A percentile compares a stretch with the other conserved stretches of the same genome.
These are phyloP conservation scores for Saxidomus purpurata DNA, from an alignment of 1,140 invertebrate genomes.

Conservation along the genomic window DNA sequence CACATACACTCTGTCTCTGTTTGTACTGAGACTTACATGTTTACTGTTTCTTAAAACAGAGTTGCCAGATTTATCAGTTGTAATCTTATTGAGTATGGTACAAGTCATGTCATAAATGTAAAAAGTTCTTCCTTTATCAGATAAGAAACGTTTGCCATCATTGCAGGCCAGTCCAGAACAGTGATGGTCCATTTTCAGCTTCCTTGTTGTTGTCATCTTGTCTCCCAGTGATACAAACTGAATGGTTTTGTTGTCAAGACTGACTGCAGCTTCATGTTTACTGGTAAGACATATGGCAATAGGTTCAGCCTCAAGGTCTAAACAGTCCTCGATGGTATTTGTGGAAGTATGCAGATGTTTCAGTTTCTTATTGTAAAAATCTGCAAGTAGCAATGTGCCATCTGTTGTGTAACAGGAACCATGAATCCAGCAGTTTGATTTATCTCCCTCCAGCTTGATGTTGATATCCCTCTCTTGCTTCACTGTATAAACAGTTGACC, in stretches of 20 bases:
- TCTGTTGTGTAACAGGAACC: neutral
- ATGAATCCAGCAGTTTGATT: neutral
- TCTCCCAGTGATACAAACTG: conserved; percentile 11
- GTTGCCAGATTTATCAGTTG: conserved; percentile 2
- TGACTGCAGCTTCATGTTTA: neutral
- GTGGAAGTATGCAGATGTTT: neutral
- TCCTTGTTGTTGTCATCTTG: neutral
- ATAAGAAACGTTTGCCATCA: neutral
- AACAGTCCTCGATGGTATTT: neutral
- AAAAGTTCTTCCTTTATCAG: neutral
- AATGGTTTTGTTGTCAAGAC: neutral
- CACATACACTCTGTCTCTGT: neutral
- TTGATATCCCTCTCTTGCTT: neutral
- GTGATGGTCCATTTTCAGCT: neutral
- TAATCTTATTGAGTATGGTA: neutral
- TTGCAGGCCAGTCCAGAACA: neutral
- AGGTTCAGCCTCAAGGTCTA: neutral
- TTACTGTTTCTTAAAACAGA: neutral
- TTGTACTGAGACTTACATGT: neutral
- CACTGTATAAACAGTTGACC: neutral
- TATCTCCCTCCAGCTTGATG: neutral
- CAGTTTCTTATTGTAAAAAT: neutral
- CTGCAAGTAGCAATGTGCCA: neutral
- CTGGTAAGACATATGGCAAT: neutral
- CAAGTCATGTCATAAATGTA: conserved; percentile 14